Evolutionary conservation across 2,797 vertebrate species (phyloP).

Genomic region (Amazonetta brasiliensis): DNA sequence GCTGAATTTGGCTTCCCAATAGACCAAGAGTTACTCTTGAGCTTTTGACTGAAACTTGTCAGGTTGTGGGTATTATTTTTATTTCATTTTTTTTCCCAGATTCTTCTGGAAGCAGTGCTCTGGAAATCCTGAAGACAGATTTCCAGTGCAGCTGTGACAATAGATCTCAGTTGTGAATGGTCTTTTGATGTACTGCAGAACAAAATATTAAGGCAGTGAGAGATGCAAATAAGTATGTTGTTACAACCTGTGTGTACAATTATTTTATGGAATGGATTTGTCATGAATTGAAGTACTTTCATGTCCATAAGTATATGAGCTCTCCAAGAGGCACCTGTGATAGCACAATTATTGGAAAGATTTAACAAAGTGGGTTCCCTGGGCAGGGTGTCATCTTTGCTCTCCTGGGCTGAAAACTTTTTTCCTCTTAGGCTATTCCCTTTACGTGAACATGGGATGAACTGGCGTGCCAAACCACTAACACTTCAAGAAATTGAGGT

Average conservation of each 20-base stretch:
- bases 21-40: not conserved
- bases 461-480: conserved; percentile 90
- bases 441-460: conserved; percentile 94
- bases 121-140: not conserved
- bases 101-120: not conserved
- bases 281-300: not conserved
- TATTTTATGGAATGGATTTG: not conserved
- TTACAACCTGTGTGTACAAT: rapidly evolving
- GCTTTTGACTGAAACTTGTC: not conserved
- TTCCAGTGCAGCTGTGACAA: not conserved
- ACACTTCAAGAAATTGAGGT: conserved; percentile 92
- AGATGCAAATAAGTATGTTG: not conserved
- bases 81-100: not conserved
- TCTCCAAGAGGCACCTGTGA: not conserved
- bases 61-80: too few relatives aligned
- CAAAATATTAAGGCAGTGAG: not conserved
- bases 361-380: not conserved
- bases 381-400: not conserved
- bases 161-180: not conserved
- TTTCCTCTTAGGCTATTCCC: conserved; percentile 90
- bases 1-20: not conserved
- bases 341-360: rapidly evolving
- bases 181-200: not conserved
- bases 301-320: not conserved
- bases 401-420: not conserved